A percentile compares a stretch with the other conserved stretches of the same genome.
Evolutionary conservation across 2,888 invertebrate species (phyloP).

Genomic region (Yponomeuta plumbellus): DNA sequence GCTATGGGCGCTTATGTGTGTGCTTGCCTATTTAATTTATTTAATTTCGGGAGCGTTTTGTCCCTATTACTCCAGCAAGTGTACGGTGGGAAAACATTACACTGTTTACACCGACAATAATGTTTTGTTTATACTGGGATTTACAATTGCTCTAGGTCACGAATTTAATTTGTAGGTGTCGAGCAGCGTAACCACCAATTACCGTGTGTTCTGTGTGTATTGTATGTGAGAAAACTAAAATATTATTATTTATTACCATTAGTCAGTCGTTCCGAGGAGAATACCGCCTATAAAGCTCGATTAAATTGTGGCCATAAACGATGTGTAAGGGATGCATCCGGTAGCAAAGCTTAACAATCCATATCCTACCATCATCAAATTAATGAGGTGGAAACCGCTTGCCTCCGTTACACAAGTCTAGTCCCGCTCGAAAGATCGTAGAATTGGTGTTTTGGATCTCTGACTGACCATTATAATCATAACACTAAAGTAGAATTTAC

Average conservation of each 20-base stretch:
- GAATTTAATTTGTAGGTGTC: constrained; percentile 51
- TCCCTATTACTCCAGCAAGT: constrained; percentile 51
- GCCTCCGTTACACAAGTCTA: constrained; percentile 6
- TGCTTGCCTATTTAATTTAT: constrained; percentile 73
- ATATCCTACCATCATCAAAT: constrained; percentile 28
- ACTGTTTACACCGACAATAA: constrained; percentile 45
- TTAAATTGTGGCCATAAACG: constrained; percentile 31
- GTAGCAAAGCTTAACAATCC: constrained; percentile 30
- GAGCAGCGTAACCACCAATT: constrained; percentile 43
- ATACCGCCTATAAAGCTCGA: constrained; percentile 15
- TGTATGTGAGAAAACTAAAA: constrained; percentile 5
- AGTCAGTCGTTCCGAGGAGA: constrained; percentile 4
- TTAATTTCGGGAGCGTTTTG: constrained; percentile 64
- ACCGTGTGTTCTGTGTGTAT: constrained; percentile 15
- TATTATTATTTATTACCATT: neutral
- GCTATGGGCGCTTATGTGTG: constrained; percentile 56
- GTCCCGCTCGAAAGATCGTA: neutral
- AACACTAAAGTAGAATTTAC: neutral
- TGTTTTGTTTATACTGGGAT: constrained; percentile 41
- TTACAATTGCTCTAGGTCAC: constrained; percentile 49
- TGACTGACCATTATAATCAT: neutral
- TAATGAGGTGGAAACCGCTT: constrained; percentile 32
- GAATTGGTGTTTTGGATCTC: neutral
- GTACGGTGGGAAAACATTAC: constrained; percentile 47
- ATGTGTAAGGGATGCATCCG: constrained; percentile 28